These are phyloP conservation scores for Plagiodera versicolora DNA, from an alignment of 2,888 invertebrate species.

Conservation along the genomic window DNA sequence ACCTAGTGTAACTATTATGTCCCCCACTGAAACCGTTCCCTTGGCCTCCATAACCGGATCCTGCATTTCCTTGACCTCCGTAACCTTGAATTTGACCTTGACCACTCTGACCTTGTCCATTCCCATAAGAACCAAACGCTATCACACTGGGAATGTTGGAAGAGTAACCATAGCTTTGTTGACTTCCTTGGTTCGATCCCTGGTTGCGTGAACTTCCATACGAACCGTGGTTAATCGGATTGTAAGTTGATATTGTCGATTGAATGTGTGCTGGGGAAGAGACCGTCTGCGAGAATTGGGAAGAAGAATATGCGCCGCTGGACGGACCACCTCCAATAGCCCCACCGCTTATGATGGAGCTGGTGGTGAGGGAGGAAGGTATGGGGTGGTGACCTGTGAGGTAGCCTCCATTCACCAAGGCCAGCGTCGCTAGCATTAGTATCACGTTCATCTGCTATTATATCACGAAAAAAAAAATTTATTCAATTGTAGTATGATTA, in stretches of 20 bases:
- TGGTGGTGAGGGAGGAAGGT: slow-evolving; percentile 18
- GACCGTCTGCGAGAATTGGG: slow-evolving; percentile 26
- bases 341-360: slow-evolving; percentile 19
- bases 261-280: slow-evolving; percentile 21
- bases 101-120: slow-evolving; percentile 3
- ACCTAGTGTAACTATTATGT: not conserved
- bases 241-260: slow-evolving; percentile 20
- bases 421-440: slow-evolving; percentile 12
- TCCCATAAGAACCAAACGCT: slow-evolving; percentile 14
- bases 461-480: not conserved
- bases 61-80: not conserved
- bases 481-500: too few relatives aligned
- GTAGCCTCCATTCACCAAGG: slow-evolving; percentile 18
- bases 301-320: slow-evolving; percentile 24
- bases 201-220: slow-evolving; percentile 4
- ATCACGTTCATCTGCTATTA: slow-evolving; percentile 13
- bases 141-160: slow-evolving; percentile 12
- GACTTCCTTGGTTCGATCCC: slow-evolving; percentile 8
- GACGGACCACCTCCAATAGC: slow-evolving; percentile 21
- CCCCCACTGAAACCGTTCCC: not conserved
- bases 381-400: slow-evolving; percentile 22
- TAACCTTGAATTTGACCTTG: not conserved
- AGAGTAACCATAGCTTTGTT: slow-evolving; percentile 6
- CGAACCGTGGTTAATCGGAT: slow-evolving; percentile 15
- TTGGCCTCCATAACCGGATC: not conserved